A percentile compares a stretch with the other conserved stretches of the same genome.
These are phyloP conservation scores for Bombyx mandarina DNA, from an alignment of 1,140 invertebrate species.

Conservation along the genomic window DNA sequence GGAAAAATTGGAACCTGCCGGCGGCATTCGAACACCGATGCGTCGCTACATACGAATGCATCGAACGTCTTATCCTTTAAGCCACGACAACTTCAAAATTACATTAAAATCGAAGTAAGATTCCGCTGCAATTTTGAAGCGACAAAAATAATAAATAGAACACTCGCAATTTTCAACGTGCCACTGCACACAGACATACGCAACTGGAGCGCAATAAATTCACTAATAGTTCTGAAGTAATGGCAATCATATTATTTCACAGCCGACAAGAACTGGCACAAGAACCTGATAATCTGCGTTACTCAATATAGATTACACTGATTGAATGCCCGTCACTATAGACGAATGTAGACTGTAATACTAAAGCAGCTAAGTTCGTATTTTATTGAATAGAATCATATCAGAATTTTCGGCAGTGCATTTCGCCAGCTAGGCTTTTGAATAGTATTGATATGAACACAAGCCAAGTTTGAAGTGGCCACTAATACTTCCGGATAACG, in stretches of 20 bases:
- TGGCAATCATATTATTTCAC: slow-evolving; percentile 26
- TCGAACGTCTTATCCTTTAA: too few species aligned
- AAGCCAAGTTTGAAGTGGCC: slow-evolving; percentile 19
- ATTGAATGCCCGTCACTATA: slow-evolving; percentile 9
- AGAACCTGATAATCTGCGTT: slow-evolving; percentile 16
- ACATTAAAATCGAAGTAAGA: too few species aligned
- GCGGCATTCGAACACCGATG: too few species aligned
- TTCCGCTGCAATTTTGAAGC: neutral
- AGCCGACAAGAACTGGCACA: slow-evolving; percentile 11
- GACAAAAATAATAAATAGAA: slow-evolving; percentile 6
- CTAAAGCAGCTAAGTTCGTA: neutral
- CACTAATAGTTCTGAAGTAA: slow-evolving; percentile 16
- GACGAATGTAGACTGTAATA: too few species aligned
- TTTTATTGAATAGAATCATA: neutral
- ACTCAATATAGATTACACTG: slow-evolving; percentile 16
- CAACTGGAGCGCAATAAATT: slow-evolving; percentile 29
- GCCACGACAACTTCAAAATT: too few species aligned
- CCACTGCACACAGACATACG: slow-evolving; percentile 15
- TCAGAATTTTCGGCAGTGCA: slow-evolving; percentile 11
- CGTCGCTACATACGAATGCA: too few species aligned
- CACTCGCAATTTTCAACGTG: slow-evolving; percentile 11
- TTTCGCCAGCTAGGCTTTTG: slow-evolving; percentile 20
- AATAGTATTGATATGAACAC: slow-evolving; percentile 17
- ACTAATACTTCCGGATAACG: slow-evolving; percentile 8
- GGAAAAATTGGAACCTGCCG: too few species aligned